Evolutionary conservation across 2,797 vertebrate species (phyloP).

Genomic region (Melanitta fusca): DNA sequence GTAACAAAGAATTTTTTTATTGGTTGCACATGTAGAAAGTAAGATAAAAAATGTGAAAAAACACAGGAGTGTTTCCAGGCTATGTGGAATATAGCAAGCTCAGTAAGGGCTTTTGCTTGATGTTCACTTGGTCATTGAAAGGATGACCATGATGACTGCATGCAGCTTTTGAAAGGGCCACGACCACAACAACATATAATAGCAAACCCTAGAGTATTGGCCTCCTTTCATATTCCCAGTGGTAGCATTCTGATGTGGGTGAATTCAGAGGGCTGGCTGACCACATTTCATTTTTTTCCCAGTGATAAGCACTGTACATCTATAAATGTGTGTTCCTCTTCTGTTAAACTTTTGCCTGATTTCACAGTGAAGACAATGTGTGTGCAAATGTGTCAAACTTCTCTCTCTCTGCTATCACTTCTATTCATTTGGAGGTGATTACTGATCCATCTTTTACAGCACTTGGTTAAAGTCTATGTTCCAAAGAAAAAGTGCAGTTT

Average conservation of each 20-base stretch:
- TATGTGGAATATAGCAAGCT: not conserved
- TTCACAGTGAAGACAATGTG: not conserved
- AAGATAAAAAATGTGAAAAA: not conserved
- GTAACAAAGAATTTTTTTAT: not conserved
- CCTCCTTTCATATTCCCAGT: not conserved
- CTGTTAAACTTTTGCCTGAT: not conserved
- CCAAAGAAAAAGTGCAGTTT: conserved; percentile 29
- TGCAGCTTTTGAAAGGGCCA: not conserved
- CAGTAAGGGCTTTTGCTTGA: not conserved
- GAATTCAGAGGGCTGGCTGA: not conserved
- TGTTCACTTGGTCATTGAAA: not conserved
- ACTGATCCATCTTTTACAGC: conserved; percentile 23
- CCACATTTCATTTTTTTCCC: not conserved
- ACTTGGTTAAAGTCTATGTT: conserved; percentile 7
- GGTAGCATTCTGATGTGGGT: not conserved
- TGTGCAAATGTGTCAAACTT: not conserved
- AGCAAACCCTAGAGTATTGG: not conserved
- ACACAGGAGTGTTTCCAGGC: not conserved
- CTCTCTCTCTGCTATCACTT: not conserved
- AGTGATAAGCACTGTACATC: not conserved
- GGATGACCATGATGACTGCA: not conserved
- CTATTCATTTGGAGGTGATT: conserved; percentile 18
- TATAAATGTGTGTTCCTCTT: not conserved
- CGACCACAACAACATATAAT: not conserved
- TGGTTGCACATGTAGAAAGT: not conserved